Evolutionary conservation across 2,797 vertebrate species (phyloP), one percentile per base, ranked within the genome.

Genomic region (Okamejei kenojei): DNA sequence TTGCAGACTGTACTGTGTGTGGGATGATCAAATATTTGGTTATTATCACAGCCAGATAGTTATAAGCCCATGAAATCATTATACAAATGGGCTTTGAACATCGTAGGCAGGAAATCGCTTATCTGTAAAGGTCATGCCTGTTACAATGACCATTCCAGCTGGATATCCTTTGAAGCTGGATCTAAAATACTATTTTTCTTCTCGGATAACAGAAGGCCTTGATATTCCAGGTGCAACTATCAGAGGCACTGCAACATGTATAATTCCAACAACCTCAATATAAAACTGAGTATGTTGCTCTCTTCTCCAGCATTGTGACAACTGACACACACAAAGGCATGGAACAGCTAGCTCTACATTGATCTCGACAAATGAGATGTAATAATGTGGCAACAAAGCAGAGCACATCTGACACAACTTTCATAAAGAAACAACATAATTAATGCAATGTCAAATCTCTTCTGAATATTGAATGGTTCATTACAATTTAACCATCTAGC

Each of bases 81-180:
- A 84, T 61, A 82, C 54, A 84, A 61, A 17, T 68, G 19, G 13
- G 61, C 63, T 88, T 88, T 88, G 84, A 88, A 88, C 63, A 88
- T 21, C 63, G 65, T 68, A 26, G 63, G 10, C n/a, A 68, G n/a
- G 84, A 68, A 88, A 88, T 9, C n/a, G 32, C n/a, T 65, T 68
- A 23, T 38, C n/a, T 11, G 9, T 63, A 35, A 68, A 68, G 45
- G 84, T 65, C 29, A 63, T 65, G 84, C 17, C 1, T 88, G 84
- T 35, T 2, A 32, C 84, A 61, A 26, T 61, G 54, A 84, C 84
- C 63, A 88, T 88, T 68, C n/a, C 63, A 88, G 6, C 63, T 23
- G 3, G 8, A 63, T 35, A 68, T 68, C n/a, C 63, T 88, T 88
- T 88, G 84, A 88, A 88, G 32, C 29, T 65, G 35, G 15, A 88